Base-by-base conservation (phyloP, 2,113 vertebrate genomes). In the Leptocoma aspasia region DNA sequence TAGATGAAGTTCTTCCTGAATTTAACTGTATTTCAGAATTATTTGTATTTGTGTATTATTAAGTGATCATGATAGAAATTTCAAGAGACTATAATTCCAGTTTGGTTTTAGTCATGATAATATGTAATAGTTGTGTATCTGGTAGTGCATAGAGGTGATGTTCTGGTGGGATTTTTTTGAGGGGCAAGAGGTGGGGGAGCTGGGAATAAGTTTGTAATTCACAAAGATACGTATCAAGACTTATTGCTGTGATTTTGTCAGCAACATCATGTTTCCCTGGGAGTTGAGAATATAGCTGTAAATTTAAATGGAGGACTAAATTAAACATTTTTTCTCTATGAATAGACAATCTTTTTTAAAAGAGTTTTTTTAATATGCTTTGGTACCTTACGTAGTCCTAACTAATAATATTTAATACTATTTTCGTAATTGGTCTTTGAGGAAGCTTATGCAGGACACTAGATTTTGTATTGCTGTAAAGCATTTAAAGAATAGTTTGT, bases 151-250 rank as follows among this genome's bases (percentile, higher is more conserved):
- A 52, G 63, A n/a, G 22, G 13, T 82, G 45, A 19, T 17, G 13
- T 52, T 68, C 20, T 41, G 31, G 5, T 73, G 68, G 41, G 28
- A 9, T 33, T 57, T 65, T 68, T 92, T 72, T 68, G 13, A 14
- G 10, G 5, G 26, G 11, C 0, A 4, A 11, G 45, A 10, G 26
- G 6, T 2, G 2, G 44, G 6, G 7, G 6, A 9, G 3, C 35
- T 33, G 11, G 17, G 7, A 39, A 7, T 42, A 60, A 39, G 3
- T 82, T 44, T 52, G 23, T 76, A 63, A n/a, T 75, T 27, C 7
- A 31, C 7, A 20, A 49, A 44, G 15, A 20, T 57, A 5, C 8
- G 3, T 63, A 37, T 47, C 6, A 52, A 33, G 16, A 85, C 15
- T 56, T 19, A 41, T 5, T 68, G 27, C 39, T 60, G 1, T 60